phyloP scores from a whole-genome alignment of 2,888 invertebrate species.

The Cataglyphis albicans region DNA sequence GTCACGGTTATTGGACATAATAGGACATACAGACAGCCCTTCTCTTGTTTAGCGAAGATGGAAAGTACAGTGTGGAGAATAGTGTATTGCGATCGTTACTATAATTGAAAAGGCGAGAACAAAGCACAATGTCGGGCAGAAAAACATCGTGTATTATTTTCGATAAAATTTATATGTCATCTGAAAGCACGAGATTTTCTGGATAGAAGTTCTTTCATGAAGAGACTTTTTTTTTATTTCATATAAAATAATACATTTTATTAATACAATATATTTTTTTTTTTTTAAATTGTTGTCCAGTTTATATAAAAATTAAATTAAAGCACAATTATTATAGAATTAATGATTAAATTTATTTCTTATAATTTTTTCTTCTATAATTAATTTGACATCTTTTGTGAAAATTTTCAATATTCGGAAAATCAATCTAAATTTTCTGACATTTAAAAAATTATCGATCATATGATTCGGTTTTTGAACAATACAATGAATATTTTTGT shows the following conservation, averaged over 20 bases:
- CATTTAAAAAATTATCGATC: background rate
- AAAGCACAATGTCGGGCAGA: background rate
- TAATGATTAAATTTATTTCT: background rate
- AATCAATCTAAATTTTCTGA: background rate
- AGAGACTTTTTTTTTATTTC: background rate
- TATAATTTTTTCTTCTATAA: background rate
- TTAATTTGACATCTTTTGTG: background rate
- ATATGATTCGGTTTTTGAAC: background rate
- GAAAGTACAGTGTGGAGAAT: conserved; percentile 7
- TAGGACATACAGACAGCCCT: conserved; percentile 22
- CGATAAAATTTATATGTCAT: background rate
- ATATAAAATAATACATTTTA: background rate
- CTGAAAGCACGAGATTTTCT: background rate
- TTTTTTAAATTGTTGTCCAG: background rate
- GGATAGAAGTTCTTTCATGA: background rate
- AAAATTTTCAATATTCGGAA: background rate
- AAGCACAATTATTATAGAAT: background rate
- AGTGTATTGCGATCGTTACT: background rate
- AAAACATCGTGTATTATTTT: background rate
- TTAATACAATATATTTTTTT: background rate
- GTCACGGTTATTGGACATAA: conserved; percentile 47
- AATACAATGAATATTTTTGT: background rate
- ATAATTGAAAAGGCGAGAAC: background rate
- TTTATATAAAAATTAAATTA: background rate
- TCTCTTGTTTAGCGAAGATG: conserved; percentile 4